Percentiles rank a stretch among this genome's conserved stretches.
These are phyloP conservation scores for Hemicentrotus pulcherrimus DNA, from an alignment of 35 echinoderm and acorn worm species.

Conservation along the genomic window DNA sequence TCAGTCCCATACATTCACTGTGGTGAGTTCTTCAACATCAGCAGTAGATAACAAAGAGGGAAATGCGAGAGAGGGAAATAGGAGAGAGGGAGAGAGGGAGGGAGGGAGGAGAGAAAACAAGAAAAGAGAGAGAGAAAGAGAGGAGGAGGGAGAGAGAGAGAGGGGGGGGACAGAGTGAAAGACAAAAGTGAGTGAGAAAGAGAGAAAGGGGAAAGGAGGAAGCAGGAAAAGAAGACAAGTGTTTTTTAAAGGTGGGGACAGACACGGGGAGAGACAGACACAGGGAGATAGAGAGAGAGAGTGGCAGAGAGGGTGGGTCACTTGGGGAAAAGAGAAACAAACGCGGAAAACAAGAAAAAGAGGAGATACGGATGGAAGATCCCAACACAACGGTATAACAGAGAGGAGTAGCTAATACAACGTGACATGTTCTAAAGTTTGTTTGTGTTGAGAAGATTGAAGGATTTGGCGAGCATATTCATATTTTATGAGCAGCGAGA, in stretches of 20 bases:
- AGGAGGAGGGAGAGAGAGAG: neutral
- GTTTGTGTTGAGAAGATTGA: conserved; percentile 18
- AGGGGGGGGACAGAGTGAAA: neutral
- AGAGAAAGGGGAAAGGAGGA: too few relatives aligned
- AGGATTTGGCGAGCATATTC: neutral
- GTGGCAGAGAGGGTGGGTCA: too few relatives aligned
- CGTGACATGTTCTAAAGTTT: neutral
- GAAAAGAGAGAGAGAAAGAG: neutral
- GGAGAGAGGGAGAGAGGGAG: neutral
- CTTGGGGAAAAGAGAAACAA: neutral
- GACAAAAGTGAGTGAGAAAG: too few relatives aligned
- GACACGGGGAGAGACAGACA: too few relatives aligned
- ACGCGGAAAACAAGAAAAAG: neutral
- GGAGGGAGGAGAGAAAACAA: neutral
- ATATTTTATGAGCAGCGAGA: neutral
- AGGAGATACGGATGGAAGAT: neutral
- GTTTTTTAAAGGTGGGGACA: too few relatives aligned
- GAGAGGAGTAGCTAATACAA: neutral
- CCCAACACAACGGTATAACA: neutral
- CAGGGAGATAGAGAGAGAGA: too few relatives aligned
- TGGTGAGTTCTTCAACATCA: neutral
- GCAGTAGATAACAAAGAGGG: neutral
- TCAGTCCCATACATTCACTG: neutral
- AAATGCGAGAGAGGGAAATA: neutral
- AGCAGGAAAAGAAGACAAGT: too few relatives aligned